phyloP scores from a whole-genome alignment of 2,888 invertebrate species.

The Latrodectus hesperus region DNA sequence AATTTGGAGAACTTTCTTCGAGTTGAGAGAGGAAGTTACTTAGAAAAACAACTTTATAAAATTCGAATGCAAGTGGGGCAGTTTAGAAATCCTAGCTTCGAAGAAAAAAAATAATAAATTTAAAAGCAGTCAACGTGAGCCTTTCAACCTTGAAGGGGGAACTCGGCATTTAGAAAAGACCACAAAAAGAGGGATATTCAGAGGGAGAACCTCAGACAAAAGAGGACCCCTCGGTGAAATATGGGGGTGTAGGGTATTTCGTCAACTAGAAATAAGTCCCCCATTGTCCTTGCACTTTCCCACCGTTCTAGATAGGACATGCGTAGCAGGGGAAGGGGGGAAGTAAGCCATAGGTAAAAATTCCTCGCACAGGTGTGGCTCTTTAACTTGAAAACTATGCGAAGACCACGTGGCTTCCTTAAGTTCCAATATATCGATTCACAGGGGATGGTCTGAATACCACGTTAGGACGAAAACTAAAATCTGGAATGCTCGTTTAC shows the following conservation, averaged over 20 bases:
- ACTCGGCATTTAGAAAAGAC: not conserved
- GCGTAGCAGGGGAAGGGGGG: not conserved
- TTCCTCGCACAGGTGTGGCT: constrained; percentile 59
- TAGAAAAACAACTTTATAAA: too few relatives aligned
- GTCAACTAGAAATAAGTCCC: not conserved
- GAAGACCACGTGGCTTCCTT: too few relatives aligned
- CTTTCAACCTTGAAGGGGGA: constrained; percentile 14
- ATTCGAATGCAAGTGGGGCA: too few relatives aligned
- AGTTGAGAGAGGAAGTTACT: too few relatives aligned
- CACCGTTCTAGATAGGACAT: constrained; percentile 6
- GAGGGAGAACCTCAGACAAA: constrained; percentile 20
- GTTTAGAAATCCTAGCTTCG: too few relatives aligned
- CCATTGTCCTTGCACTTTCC: constrained; percentile 32
- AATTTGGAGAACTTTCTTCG: too few relatives aligned
- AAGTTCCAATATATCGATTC: too few relatives aligned
- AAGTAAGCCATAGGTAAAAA: constrained; percentile 23
- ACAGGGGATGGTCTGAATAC: too few relatives aligned
- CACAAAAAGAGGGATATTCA: constrained; percentile 1
- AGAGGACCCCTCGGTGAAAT: constrained; percentile 50
- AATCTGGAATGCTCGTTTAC: too few relatives aligned
- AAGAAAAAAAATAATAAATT: too few relatives aligned
- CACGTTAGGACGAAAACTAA: too few relatives aligned
- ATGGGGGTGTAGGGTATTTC: constrained; percentile 28
- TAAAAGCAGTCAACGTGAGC: not conserved
- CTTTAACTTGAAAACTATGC: too few relatives aligned